Evolutionary conservation across 1,140 invertebrate genomes (phyloP).

Genomic region (Armadillidium nasatum): DNA sequence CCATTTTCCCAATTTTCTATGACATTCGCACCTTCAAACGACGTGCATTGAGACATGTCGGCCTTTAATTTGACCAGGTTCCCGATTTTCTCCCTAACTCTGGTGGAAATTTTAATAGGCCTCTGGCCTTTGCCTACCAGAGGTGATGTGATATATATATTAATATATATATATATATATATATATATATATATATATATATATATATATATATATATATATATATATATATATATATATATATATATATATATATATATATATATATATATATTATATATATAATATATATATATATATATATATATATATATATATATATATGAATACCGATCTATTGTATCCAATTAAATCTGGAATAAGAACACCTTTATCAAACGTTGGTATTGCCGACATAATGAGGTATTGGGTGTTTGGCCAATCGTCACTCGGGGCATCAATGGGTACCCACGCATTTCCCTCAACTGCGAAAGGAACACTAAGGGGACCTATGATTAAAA

Average conservation of each 20-base stretch:
- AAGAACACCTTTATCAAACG: conserved; percentile 20
- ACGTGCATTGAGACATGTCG: too few species aligned
- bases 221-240: too few species aligned
- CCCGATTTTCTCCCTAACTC: too few species aligned
- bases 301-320: not conserved
- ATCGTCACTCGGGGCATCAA: conserved; percentile 49
- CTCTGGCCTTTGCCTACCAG: too few species aligned
- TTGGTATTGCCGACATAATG: conserved; percentile 59
- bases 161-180: too few species aligned
- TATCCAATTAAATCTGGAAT: conserved; percentile 22
- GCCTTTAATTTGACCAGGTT: too few species aligned
- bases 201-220: too few species aligned
- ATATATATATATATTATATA: conserved; percentile 15
- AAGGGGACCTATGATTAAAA: conserved; percentile 27
- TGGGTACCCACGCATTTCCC: conserved; percentile 33
- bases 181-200: too few species aligned
- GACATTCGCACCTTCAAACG: too few species aligned
- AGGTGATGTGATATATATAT: too few species aligned
- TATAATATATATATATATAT: not conserved
- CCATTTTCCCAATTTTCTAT: too few species aligned
- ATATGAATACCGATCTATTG: conserved; percentile 26
- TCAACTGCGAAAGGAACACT: conserved; percentile 30
- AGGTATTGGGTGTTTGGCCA: conserved; percentile 85
- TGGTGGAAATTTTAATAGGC: too few species aligned
- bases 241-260: not conserved